A percentile compares a stretch with the other conserved stretches of the same genome.
Conservation (phyloP, 2,797 vertebrate genomes). For the Alfaro cultratus region DNA sequence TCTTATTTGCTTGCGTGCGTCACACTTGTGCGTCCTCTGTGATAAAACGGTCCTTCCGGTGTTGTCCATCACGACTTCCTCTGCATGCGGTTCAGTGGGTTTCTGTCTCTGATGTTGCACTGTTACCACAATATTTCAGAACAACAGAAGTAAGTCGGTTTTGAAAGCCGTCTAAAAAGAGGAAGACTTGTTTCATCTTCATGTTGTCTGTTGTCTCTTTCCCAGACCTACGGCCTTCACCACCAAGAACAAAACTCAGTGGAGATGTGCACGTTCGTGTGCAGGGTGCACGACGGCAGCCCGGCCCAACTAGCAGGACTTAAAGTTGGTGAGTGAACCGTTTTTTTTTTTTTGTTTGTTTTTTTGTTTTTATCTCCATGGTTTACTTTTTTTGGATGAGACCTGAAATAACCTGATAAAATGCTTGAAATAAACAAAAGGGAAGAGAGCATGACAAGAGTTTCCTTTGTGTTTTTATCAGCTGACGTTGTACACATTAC, state of each 20-base stretch:
- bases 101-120: slow-evolving; percentile 6
- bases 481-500: slow-evolving; percentile 17
- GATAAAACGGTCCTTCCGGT: slow-evolving; percentile 25
- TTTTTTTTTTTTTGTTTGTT: background rate
- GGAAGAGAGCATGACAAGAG: slow-evolving; percentile 35
- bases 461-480: slow-evolving; percentile 32
- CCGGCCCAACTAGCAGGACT: slow-evolving; percentile 90
- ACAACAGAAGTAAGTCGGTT: slow-evolving; percentile 1
- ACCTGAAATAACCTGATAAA: slow-evolving; percentile 39
- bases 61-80: slow-evolving; percentile 17
- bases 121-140: slow-evolving; percentile 7
- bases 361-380: background rate
- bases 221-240: slow-evolving; percentile 94
- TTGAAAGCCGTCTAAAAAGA: background rate
- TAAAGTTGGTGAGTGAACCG: slow-evolving; percentile 86
- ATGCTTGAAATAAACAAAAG: slow-evolving; percentile 10
- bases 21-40: background rate
- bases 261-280: slow-evolving; percentile 98
- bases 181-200: background rate
- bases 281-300: slow-evolving; percentile 89
- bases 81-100: slow-evolving; percentile 4
- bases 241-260: slow-evolving; percentile 91
- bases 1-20: slow-evolving; percentile 22
- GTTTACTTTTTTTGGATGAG: background rate
- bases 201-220: slow-evolving; percentile 33